A percentile compares a stretch with the other conserved stretches of the same genome.
These are phyloP conservation scores for Gryllus longicercus DNA, from an alignment of 2,888 invertebrate species.

Conservation along the genomic window DNA sequence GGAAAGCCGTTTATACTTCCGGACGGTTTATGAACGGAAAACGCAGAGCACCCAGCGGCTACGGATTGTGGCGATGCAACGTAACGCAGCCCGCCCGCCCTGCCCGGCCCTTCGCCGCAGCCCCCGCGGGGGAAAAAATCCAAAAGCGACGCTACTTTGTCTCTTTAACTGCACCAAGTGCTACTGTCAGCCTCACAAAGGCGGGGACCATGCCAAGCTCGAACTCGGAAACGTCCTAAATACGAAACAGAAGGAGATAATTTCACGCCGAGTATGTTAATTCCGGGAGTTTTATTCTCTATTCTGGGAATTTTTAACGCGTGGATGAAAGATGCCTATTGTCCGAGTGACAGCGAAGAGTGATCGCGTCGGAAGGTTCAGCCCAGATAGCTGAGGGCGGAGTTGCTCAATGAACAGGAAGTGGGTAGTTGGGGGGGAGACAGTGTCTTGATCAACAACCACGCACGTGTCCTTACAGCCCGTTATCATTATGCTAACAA, in stretches of 20 bases:
- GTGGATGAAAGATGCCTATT: not conserved
- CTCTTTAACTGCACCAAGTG: not conserved
- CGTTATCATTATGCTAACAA: too few relatives aligned
- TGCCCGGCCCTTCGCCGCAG: too few relatives aligned
- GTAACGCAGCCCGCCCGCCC: too few relatives aligned
- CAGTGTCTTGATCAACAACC: too few relatives aligned
- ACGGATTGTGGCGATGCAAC: not conserved
- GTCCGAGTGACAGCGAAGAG: too few relatives aligned
- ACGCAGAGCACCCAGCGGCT: not conserved
- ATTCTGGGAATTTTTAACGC: not conserved
- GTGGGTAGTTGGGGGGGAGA: too few relatives aligned
- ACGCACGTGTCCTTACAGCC: too few relatives aligned
- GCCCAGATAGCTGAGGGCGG: too few relatives aligned
- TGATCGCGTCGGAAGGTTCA: too few relatives aligned
- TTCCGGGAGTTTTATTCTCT: not conserved
- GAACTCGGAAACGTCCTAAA: not conserved
- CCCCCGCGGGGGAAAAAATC: not conserved
- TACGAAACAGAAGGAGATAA: conserved; percentile 17
- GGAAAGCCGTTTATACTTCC: not conserved
- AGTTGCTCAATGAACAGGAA: too few relatives aligned
- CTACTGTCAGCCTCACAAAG: conserved; percentile 1
- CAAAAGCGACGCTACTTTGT: not conserved
- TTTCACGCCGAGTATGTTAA: conserved; percentile 1
- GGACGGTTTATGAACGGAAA: conserved; percentile 6
- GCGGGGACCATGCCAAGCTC: not conserved